phyloP scores from a whole-genome alignment of 2,113 vertebrate species.

The Plecotus auritus region DNA sequence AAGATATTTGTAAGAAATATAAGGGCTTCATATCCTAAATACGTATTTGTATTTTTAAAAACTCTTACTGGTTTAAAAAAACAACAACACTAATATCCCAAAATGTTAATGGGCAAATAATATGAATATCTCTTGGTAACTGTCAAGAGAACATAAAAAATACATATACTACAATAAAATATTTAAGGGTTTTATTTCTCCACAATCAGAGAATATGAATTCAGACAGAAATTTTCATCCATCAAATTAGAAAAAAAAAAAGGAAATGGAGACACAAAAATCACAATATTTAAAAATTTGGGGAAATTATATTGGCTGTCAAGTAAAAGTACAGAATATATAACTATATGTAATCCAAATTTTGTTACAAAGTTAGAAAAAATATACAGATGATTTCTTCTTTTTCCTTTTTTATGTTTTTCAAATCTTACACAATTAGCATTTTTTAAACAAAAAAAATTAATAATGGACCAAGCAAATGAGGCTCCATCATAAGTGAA shows the following conservation, averaged over 20 bases:
- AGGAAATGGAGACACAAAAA: slow-evolving; percentile 16
- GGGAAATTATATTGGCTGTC: neutral
- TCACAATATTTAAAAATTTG: neutral
- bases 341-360: neutral
- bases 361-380: neutral
- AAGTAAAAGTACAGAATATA: neutral
- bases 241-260: slow-evolving; percentile 35
- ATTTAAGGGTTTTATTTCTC: neutral
- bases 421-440: neutral
- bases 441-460: slow-evolving; percentile 17
- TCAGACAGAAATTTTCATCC: neutral
- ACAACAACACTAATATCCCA: neutral
- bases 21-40: neutral
- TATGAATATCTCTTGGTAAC: neutral
- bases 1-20: neutral
- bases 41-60: neutral
- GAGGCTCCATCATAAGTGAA: neutral
- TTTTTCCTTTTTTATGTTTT: neutral
- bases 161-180: neutral
- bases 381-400: neutral
- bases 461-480: neutral
- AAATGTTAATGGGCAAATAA: neutral
- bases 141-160: neutral
- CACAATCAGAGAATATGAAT: neutral
- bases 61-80: neutral